Percentiles rank a stretch among this genome's conserved stretches.
Conservation (phyloP, 2,797 vertebrate species). For the Chaetophractus vellerosus region DNA sequence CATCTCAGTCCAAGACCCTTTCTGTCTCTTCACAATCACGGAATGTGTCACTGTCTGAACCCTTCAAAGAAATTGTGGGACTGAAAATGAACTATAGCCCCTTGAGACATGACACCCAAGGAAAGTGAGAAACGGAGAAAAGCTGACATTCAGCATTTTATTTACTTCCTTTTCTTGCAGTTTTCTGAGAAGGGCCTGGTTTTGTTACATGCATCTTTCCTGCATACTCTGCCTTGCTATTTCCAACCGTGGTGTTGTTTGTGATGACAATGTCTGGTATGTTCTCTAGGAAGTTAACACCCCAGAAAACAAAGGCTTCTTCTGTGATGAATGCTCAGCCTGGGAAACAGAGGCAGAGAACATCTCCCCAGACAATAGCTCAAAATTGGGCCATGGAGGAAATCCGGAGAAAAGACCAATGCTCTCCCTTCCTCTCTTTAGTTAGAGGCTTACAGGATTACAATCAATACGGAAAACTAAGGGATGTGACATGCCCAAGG, state of each 20-base stretch:
- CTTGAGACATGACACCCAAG: neutral
- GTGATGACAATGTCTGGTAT: constrained; percentile 38
- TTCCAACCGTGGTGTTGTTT: neutral
- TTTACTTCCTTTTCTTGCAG: neutral
- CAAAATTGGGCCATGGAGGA: neutral
- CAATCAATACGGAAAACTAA: neutral
- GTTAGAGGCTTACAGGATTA: neutral
- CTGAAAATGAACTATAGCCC: neutral
- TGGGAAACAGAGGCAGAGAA: neutral
- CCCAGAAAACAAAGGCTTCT: constrained; percentile 13
- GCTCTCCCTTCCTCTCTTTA: neutral
- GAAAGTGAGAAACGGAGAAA: neutral
- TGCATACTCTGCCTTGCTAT: constrained; percentile 44
- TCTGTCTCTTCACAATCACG: neutral
- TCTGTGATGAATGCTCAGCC: neutral
- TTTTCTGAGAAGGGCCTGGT: neutral
- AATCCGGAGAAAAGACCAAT: neutral
- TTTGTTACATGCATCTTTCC: neutral
- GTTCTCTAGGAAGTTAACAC: constrained; percentile 67
- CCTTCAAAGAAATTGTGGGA: neutral
- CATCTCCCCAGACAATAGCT: neutral
- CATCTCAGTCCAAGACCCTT: neutral
- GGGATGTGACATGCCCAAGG: neutral
- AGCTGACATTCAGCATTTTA: neutral
- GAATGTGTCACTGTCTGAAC: neutral